Evolutionary conservation across 1,140 invertebrate genomes (phyloP), one percentile per base, ranked within the genome.

Genomic region (Hycleus cichorii): DNA sequence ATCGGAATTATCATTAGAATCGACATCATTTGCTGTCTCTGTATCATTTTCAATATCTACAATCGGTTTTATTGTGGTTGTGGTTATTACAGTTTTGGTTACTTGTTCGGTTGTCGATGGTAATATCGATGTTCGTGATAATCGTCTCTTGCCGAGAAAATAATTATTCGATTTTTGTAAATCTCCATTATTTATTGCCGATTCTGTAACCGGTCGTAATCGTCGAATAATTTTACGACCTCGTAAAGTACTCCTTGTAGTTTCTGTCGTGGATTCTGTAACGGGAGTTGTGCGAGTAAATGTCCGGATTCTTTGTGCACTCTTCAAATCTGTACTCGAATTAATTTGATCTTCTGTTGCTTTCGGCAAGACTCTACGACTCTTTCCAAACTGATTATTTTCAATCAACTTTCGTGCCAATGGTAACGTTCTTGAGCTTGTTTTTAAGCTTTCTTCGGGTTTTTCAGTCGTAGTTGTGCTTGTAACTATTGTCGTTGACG

Each of bases 391-490:
- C 9, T 47, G 38, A 18, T 47, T 27, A n/a, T 24, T 27, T 10
- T 57, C 50, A 24, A 62, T 42, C 12, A 55, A 51, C 58, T 67
- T 65, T 59, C 63, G 49, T 45, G 65, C 60, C 50, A 65, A 39
- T 49, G 67, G 57, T 47, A 62, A 50, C 1, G 67, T 67, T 52
- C 57, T 62, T 4, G 64, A 54, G 26, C 49, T 50, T 42, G 60
- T 66, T 60, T 63, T 67, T 39, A 55, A 51, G 11, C 45, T 49
- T 52, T 66, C 65, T 56, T 64, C 75, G n/a, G 66, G 56, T 61
- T 64, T 64, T 48, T 65, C 55, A 3, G 57, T 64, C n/a, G 64
- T 59, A 55, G 73, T 72, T 32, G 18, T 18, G 18, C 18, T 18
- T 18, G 18, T 18, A 18, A 18, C 18, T 18, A 18, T 18, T 18